Conservation (phyloP, 2,888 invertebrate genomes). For the Cerceris ruficornis region DNA sequence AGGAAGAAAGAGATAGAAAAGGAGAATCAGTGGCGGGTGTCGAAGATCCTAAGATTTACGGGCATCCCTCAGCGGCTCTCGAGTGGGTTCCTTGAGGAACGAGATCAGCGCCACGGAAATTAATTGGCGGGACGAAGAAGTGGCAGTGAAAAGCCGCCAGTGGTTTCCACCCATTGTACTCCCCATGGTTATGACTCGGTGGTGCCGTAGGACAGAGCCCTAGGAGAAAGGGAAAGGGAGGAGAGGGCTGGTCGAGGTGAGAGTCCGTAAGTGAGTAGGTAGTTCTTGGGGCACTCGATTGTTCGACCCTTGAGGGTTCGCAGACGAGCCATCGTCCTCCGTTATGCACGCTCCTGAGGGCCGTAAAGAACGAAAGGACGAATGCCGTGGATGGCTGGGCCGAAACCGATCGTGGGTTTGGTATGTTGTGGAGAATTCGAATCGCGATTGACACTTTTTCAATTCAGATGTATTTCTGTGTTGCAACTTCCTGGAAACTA, state of each 20-base stretch:
- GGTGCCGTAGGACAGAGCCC: slow-evolving; percentile 35
- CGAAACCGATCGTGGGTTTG: background rate
- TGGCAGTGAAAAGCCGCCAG: slow-evolving; percentile 68
- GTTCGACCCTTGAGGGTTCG: slow-evolving; percentile 71
- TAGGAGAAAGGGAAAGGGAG: slow-evolving; percentile 26
- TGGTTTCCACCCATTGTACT: slow-evolving; percentile 69
- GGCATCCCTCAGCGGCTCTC: slow-evolving; percentile 42
- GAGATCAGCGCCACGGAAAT: slow-evolving; percentile 60
- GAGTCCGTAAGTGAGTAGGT: slow-evolving; percentile 68
- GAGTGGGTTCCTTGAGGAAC: slow-evolving; percentile 55
- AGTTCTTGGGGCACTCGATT: slow-evolving; percentile 73
- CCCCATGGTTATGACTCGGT: slow-evolving; percentile 68
- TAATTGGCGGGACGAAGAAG: slow-evolving; percentile 66
- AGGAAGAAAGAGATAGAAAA: slow-evolving; percentile 7
- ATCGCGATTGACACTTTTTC: background rate
- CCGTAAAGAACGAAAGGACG: slow-evolving; percentile 39
- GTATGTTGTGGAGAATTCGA: background rate
- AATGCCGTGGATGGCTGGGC: slow-evolving; percentile 32
- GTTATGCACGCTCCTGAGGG: slow-evolving; percentile 41
- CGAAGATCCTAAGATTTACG: slow-evolving; percentile 58
- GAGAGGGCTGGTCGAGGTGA: slow-evolving; percentile 45
- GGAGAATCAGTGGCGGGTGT: slow-evolving; percentile 8
- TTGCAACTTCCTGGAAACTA: too few relatives aligned
- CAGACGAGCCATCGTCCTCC: slow-evolving; percentile 57
- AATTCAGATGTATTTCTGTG: background rate